Base-by-base conservation (phyloP, 2,797 vertebrate species). In the Eutrigla gurnardus region DNA sequence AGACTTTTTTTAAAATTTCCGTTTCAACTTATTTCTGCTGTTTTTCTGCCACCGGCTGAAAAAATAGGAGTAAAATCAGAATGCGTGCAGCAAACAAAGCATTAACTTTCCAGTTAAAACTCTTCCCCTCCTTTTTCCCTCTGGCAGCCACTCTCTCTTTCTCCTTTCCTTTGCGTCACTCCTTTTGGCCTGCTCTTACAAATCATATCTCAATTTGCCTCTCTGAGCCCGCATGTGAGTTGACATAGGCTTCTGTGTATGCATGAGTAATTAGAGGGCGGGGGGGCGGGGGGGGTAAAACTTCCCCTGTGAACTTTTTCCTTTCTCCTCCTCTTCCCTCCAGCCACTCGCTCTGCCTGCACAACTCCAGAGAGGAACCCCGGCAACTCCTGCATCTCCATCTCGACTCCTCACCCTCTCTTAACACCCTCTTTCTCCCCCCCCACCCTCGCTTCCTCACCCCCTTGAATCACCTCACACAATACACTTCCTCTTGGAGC, bases 311-410 rank as follows among this genome's bases (percentile, higher is more conserved):
- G 61, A 86, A 87, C 74, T 87, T 88, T 86, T 79, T 52, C 58
- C 47, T 77, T 74, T 86, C 83, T 86, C 84, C 84, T 89, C 83
- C 87, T 88, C 75, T 81, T 80, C 81, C 77, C 81, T 86, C 72
- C 78, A 83, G 84, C 70, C 78, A 12, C 66, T 77, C 33, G 0
- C 6, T 45, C 57, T 43, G 63, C 65, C 72, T 59, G 76, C 72
- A 63, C 71, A 59, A 37, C 75, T 25, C 77, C 84, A 45, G 63
- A 86, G 65, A 47, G 35, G 46, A 75, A 75, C 64, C 47, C 46
- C 61, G 14, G 36, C 57, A 58, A 40, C 77, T 78, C 64, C 76
- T 17, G 62, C 83, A 78, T 74, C 79, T 72, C 74, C 82, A 54
- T 58, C 78, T 83, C 80, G 53, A 14, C 46, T 81, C 70, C 67